A percentile compares a stretch with the other conserved stretches of the same genome.
Evolutionary conservation across 2,113 vertebrate species (phyloP).

Genomic region (Triplophysa dalaica): DNA sequence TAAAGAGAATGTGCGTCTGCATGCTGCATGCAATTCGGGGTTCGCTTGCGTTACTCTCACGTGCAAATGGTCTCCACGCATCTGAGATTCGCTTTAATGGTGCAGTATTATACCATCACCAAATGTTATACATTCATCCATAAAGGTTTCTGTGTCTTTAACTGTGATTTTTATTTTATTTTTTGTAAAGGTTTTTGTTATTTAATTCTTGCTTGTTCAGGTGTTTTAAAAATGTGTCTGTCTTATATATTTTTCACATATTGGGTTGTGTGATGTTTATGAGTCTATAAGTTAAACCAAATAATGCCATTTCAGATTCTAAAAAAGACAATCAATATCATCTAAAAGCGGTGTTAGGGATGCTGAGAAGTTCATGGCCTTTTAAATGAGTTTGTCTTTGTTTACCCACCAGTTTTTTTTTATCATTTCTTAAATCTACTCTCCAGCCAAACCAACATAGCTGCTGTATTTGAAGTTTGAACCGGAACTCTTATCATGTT

Average conservation of each 20-base stretch:
- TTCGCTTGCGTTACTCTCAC: constrained; percentile 23
- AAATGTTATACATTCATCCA: constrained; percentile 36
- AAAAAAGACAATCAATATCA: constrained; percentile 59
- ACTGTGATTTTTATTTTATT: constrained; percentile 31
- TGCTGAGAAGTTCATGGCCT: neutral
- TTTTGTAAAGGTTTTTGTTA: neutral
- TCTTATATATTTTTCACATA: constrained; percentile 42
- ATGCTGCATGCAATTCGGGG: constrained; percentile 58
- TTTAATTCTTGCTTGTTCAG: constrained; percentile 43
- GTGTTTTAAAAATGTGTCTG: neutral
- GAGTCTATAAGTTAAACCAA: constrained; percentile 28
- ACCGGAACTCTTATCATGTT: neutral
- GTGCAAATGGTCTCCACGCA: constrained; percentile 25
- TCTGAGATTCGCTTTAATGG: constrained; percentile 19
- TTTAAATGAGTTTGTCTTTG: constrained; percentile 1
- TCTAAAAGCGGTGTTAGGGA: neutral
- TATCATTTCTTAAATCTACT: constrained; percentile 1
- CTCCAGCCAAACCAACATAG: constrained; percentile 23
- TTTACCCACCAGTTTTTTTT: neutral
- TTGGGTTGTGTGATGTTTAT: constrained; percentile 52
- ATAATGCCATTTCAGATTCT: constrained; percentile 33
- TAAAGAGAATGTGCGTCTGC: constrained; percentile 54
- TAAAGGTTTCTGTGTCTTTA: constrained; percentile 28
- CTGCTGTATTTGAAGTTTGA: constrained; percentile 21
- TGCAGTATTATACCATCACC: constrained; percentile 62